Evolutionary conservation across 2,797 vertebrate species (phyloP), one percentile per base, ranked within the genome.

Genomic region (Phoeniculus purpureus): DNA sequence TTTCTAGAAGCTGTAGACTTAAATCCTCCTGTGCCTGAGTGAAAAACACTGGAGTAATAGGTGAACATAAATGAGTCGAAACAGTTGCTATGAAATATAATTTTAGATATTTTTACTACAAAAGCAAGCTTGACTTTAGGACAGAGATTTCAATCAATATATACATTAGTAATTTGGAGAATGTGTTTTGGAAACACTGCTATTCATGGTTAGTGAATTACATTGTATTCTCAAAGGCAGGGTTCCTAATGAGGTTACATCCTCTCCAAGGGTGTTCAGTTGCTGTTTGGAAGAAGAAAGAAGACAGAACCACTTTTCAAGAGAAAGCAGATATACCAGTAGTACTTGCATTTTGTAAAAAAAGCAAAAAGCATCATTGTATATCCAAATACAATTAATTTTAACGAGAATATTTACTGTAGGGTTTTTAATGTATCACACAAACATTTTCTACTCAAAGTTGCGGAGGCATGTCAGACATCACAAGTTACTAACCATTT

Each of bases 341-440:
- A 51, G 2, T 77, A 51, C 56, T 85, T 45, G 3, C 8, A 31
- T 48, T 85, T 85, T 29, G 15, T 56, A 37, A 67, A 67, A 80
- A 26, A 60, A 29, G 1, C 19, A 72, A 56, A 47, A 74, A 14
- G 1, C 14, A 19, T 29, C 23, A 67, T 3, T 1, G 1, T 83
- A 9, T 56, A 9, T 74, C 43, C 10, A 88, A 81, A 71, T 56
- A 11, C 10, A 4, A 29, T 4, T 1, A 31, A 45, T 80, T 87
- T 59, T 81, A 20, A 45, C 23, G 37, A 71, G n/a, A 12, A 3
- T 52, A 50, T 11, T 48, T 45, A 25, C 4, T 52, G 27, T 26
- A n/a, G 1, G 0, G 13, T 47, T 73, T 59, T 31, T 48, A 10
- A 34, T 1, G 1, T n/a, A 26, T 23, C 45, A 60, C 7, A 67